phyloP scores from a whole-genome alignment of 2,797 vertebrate genomes.

The Lutjanus campechanus region DNA sequence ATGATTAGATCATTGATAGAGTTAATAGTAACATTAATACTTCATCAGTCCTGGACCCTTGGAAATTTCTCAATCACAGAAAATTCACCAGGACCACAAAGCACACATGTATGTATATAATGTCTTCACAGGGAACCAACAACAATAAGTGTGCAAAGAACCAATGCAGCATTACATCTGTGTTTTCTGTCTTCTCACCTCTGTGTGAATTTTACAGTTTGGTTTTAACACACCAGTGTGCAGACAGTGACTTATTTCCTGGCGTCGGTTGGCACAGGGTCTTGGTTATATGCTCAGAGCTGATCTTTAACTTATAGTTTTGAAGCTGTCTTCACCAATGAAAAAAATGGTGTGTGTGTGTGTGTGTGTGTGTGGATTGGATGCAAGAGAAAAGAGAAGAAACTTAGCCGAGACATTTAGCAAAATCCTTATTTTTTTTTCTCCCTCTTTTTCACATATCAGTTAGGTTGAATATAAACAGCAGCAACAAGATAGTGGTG shows the following conservation, averaged over 20 bases:
- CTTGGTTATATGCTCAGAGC: background rate
- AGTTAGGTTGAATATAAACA: too few relatives aligned
- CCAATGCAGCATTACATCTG: background rate
- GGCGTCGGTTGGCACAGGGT: too few relatives aligned
- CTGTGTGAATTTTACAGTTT: constrained; percentile 30
- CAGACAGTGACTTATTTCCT: background rate
- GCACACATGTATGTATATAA: background rate
- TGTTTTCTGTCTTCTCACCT: constrained; percentile 7
- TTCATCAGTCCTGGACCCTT: background rate
- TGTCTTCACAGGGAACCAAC: background rate
- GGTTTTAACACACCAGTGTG: constrained; percentile 7
- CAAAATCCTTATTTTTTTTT: too few relatives aligned
- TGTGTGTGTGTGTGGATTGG: background rate
- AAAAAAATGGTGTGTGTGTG: background rate
- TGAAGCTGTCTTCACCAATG: background rate
- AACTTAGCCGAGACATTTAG: too few relatives aligned
- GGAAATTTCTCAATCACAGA: constrained; percentile 10
- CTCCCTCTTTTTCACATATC: background rate
- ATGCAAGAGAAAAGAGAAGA: background rate
- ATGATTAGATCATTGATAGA: constrained; percentile 5
- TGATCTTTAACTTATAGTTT: background rate
- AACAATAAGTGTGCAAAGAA: background rate
- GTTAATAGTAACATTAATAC: constrained; percentile 21
- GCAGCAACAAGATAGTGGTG: too few relatives aligned
- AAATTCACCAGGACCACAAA: constrained; percentile 9